A percentile compares a stretch with the other conserved stretches of the same genome.
Evolutionary conservation across 2,113 vertebrate genomes (phyloP).

Genomic region (Spheniscus mendiculus): DNA sequence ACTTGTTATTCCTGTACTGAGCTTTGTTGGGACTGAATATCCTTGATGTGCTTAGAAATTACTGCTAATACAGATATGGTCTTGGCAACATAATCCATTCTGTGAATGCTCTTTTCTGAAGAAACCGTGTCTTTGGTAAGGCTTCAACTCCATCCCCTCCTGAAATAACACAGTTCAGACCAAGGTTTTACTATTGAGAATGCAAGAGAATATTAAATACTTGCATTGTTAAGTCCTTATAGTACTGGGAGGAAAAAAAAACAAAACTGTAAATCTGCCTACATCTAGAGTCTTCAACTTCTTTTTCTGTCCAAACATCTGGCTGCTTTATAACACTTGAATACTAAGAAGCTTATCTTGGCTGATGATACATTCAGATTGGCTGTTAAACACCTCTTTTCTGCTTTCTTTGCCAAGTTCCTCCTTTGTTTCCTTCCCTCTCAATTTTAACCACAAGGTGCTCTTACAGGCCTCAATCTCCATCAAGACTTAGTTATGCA

Average conservation of each 20-base stretch:
- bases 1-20: neutral
- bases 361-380: neutral
- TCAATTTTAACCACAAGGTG: neutral
- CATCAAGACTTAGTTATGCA: neutral
- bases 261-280: neutral
- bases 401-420: neutral
- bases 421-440: neutral
- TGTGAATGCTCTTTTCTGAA: neutral
- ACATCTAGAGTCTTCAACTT: neutral
- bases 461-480: neutral
- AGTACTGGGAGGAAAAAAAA: neutral
- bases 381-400: neutral
- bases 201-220: neutral
- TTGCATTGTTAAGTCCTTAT: neutral
- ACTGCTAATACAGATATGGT: neutral
- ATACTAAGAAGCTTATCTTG: slow-evolving; percentile 15
- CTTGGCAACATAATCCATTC: neutral
- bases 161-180: neutral
- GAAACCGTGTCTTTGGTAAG: fast-evolving
- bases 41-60: neutral
- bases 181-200: neutral
- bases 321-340: neutral
- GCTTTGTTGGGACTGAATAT: neutral
- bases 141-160: neutral
- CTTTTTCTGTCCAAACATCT: slow-evolving; percentile 5